A percentile compares a stretch with the other conserved stretches of the same genome.
phyloP scores from a whole-genome alignment of 2,888 invertebrate genomes.

The Polydrusus cervinus region DNA sequence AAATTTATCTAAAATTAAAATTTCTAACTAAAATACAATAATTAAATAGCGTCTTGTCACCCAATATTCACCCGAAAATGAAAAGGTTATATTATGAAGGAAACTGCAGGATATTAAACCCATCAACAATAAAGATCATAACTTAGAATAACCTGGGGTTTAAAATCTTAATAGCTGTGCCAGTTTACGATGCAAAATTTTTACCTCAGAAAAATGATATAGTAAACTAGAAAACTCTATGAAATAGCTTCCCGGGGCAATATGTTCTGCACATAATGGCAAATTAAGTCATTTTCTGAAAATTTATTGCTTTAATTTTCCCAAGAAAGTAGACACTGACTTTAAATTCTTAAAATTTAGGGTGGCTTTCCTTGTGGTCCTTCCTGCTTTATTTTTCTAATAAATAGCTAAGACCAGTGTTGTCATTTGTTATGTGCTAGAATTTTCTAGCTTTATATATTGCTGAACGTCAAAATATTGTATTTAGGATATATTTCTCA shows the following conservation, averaged over 20 bases:
- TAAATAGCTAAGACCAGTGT: constrained; percentile 30
- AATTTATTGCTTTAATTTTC: constrained; percentile 49
- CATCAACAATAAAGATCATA: constrained; percentile 3
- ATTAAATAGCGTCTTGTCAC: no score
- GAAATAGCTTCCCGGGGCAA: constrained; percentile 35
- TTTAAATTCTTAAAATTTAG: constrained; percentile 47
- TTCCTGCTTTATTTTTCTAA: constrained; percentile 31
- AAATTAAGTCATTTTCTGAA: constrained; percentile 50
- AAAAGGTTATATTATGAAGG: no score
- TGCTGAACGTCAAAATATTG: no score
- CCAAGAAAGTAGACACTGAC: constrained; percentile 33
- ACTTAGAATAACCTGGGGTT: not conserved
- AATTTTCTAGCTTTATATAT: no score
- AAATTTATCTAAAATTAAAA: no score
- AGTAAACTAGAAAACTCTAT: constrained; percentile 46
- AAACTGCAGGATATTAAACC: not conserved
- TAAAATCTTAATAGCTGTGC: constrained; percentile 12
- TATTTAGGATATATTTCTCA: no score
- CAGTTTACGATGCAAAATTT: constrained; percentile 12
- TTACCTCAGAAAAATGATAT: constrained; percentile 42
- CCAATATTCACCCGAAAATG: no score
- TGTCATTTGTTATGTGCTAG: not conserved
- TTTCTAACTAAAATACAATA: no score
- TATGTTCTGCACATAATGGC: constrained; percentile 45
- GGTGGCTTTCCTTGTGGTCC: constrained; percentile 29